phyloP scores from a whole-genome alignment of 2,797 vertebrate genomes.

The Sebastes hopkinsi region DNA sequence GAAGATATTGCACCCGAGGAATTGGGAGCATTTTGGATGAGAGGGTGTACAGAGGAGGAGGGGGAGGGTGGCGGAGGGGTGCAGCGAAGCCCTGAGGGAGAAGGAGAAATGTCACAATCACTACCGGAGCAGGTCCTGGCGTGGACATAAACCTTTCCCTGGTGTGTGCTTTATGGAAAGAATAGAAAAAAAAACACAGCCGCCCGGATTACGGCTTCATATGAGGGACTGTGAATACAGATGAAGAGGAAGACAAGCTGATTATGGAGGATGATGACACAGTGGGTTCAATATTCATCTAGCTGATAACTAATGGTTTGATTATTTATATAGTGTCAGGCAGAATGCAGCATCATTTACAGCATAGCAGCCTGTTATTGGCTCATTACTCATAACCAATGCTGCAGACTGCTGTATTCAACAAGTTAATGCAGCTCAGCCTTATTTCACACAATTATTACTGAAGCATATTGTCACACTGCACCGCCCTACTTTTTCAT shows the following conservation, averaged over 20 bases:
- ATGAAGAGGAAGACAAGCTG: conserved; percentile 26
- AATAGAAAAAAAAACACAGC: conserved; percentile 6
- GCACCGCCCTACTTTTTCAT: background rate
- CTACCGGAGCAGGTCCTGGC: conserved; percentile 60
- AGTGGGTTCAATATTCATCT: conserved; percentile 4
- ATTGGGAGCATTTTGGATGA: conserved; percentile 76
- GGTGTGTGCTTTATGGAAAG: conserved; percentile 17
- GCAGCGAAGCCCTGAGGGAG: conserved; percentile 66
- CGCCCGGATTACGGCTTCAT: conserved; percentile 21
- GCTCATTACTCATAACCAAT: background rate
- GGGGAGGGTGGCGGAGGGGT: background rate
- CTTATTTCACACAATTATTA: background rate
- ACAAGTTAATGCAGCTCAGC: conserved; percentile 14
- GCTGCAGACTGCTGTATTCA: background rate
- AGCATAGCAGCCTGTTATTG: background rate
- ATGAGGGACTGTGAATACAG: conserved; percentile 5
- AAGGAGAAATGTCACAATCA: conserved; percentile 82
- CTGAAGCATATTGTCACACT: background rate
- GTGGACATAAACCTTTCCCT: conserved; percentile 68
- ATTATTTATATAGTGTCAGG: conserved; percentile 29
- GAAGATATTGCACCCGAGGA: conserved; percentile 75
- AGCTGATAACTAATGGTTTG: conserved; percentile 23
- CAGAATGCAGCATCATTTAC: conserved; percentile 8
- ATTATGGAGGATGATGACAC: conserved; percentile 17
- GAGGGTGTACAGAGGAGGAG: conserved; percentile 42